Evolutionary conservation across 2,888 invertebrate species (phyloP).

Genomic region (Sussaba pulchella): DNA sequence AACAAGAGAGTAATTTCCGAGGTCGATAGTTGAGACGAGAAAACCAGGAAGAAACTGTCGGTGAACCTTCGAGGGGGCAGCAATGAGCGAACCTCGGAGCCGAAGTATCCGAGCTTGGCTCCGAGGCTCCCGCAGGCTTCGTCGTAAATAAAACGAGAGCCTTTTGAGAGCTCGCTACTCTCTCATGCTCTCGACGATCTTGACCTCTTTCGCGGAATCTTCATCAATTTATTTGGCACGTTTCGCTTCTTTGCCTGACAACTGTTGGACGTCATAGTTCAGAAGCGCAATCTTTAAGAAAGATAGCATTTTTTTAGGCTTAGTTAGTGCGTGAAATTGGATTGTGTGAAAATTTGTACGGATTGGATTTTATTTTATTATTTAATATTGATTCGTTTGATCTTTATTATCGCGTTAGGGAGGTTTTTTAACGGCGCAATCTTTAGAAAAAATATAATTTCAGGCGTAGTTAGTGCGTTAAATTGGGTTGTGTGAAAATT

Average conservation of each 20-base stretch:
- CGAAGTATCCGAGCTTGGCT: not conserved
- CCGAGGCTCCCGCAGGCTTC: not conserved
- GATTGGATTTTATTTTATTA: no score
- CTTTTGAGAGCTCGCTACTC: conserved; percentile 14
- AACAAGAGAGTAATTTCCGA: conserved; percentile 34
- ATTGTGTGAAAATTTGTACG: no score
- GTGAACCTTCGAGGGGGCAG: conserved; percentile 2
- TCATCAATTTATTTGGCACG: conserved; percentile 53
- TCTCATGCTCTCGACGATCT: conserved; percentile 25
- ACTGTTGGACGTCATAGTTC: conserved; percentile 41
- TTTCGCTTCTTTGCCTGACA: conserved; percentile 47
- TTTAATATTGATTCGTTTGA: no score
- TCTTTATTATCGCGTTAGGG: no score
- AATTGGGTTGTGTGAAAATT: conserved; percentile 20
- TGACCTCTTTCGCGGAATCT: conserved; percentile 33
- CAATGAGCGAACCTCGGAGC: no score
- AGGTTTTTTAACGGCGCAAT: no score
- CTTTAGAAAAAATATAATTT: no score
- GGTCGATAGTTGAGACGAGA: conserved; percentile 55
- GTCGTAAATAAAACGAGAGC: conserved; percentile 20
- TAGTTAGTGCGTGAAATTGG: not conserved
- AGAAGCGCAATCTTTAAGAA: conserved; percentile 34
- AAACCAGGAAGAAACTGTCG: conserved; percentile 58
- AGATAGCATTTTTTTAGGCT: not conserved
- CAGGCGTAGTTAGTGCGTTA: no score